Base-by-base conservation (phyloP, 2,113 vertebrate species). In the Thunnus thynnus region DNA sequence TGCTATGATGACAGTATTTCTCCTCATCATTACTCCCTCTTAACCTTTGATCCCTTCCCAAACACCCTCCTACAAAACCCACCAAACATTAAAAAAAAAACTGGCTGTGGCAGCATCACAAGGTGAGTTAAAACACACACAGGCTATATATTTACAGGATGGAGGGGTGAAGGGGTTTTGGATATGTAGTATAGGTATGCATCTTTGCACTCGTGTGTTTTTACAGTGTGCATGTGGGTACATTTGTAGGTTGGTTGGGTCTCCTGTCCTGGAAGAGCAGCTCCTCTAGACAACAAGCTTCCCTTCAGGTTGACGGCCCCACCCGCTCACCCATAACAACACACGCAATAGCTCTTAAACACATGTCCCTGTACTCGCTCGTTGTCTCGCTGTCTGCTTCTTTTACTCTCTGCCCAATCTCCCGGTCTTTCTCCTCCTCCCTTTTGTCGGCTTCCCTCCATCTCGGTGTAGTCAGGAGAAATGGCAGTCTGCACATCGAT, bases 401-500 rank as follows among this genome's bases (percentile, higher is more conserved):
- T 20, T 48, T 63, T 13, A 7, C 52, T 51, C 55, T 48, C 47
- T 41, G 54, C 44, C n/a, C 6, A 7, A 18, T 51, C 61, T 50
- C 66, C 10, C 11, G 1, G 8, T 65, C 30, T 64, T 63, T 62
- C 69, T 52, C 58, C 18, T 57, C 47, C 70, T 69, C 9, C 73
- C 67, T 64, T 22, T 36, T 46, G n/a, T 58, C 56, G 9, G 9
- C 7, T 5, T 64, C 71, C 60, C 80, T 63, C 25, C 10, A 10
- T 70, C 72, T 51, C 66, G 32, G 52, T 57, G 58, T 44, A 1
- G 68, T 50, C 51, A 30, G 32, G 66, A 67, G 72, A 54, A 83
- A 68, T 16, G 63, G 69, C 75, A 80, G 82, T 48, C 65, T 20
- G 77, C 54, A 18, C 78, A 55, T 65, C 56, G 88, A 90, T 62